Percentiles rank a stretch among this genome's conserved stretches.
Conservation (phyloP, 2,888 invertebrate species). For the Colostygia pectinataria region DNA sequence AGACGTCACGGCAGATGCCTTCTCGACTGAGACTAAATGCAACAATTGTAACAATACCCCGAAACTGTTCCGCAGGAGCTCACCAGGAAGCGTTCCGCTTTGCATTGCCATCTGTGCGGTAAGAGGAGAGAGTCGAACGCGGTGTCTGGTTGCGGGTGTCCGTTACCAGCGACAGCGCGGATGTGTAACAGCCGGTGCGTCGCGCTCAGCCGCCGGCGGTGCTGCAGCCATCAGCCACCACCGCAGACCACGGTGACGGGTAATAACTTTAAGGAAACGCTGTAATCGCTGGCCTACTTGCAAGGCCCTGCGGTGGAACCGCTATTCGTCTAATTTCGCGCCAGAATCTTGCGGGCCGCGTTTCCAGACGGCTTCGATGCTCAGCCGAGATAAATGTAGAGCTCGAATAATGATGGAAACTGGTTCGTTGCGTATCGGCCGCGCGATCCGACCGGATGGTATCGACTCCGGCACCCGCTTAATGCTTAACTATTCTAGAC, state of each 20-base stretch:
- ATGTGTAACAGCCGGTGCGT: slow-evolving; percentile 59
- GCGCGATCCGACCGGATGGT: slow-evolving; percentile 44
- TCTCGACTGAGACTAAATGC: slow-evolving; percentile 59
- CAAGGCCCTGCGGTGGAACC: slow-evolving; percentile 56
- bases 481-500: slow-evolving; percentile 40
- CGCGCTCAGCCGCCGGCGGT: slow-evolving; percentile 42
- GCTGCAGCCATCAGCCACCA: slow-evolving; percentile 44
- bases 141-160: slow-evolving; percentile 69
- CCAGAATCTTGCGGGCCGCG: slow-evolving; percentile 45
- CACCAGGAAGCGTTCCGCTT: slow-evolving; percentile 78
- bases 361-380: slow-evolving; percentile 53
- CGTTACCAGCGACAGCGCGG: slow-evolving; percentile 60
- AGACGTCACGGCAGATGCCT: slow-evolving; percentile 65
- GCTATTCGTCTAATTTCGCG: slow-evolving; percentile 58
- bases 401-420: slow-evolving; percentile 53
- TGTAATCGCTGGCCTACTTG: slow-evolving; percentile 63
- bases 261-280: slow-evolving; percentile 67
- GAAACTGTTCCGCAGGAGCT: slow-evolving; percentile 48
- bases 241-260: slow-evolving; percentile 29
- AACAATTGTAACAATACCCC: slow-evolving; percentile 63
- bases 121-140: slow-evolving; percentile 73
- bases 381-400: slow-evolving; percentile 41
- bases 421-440: slow-evolving; percentile 43
- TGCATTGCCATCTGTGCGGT: slow-evolving; percentile 68
- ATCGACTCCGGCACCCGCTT: slow-evolving; percentile 45